phyloP scores from a whole-genome alignment of 2,888 invertebrate species.

The Hedya salicella region DNA sequence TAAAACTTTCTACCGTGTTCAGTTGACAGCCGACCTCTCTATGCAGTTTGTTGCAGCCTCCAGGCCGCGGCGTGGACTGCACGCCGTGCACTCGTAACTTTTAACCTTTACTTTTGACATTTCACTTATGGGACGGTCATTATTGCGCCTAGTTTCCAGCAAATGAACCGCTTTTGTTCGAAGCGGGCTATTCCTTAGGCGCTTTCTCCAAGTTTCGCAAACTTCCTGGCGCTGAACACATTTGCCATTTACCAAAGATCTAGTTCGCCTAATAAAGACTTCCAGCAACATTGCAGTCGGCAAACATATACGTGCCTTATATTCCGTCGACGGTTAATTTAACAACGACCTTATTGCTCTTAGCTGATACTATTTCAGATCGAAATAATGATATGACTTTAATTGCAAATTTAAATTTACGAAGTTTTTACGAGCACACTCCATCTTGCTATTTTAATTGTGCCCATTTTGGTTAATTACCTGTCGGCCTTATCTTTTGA shows the following conservation, averaged over 20 bases:
- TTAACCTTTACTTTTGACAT: conserved; percentile 81
- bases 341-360: conserved; percentile 31
- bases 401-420: conserved; percentile 28
- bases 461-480: conserved; percentile 23
- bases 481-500: conserved; percentile 30
- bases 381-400: conserved; percentile 17
- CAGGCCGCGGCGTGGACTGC: conserved; percentile 42
- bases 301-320: conserved; percentile 60
- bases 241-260: conserved; percentile 74
- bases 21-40: conserved; percentile 8
- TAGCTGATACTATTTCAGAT: conserved; percentile 8
- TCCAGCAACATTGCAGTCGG: conserved; percentile 62
- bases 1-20: conserved; percentile 15
- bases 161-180: conserved; percentile 80
- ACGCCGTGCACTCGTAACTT: conserved; percentile 68
- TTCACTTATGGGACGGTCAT: conserved; percentile 74
- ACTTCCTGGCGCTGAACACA: conserved; percentile 72
- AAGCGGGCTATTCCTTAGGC: conserved; percentile 67
- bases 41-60: conserved; percentile 30
- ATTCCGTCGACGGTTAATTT: conserved; percentile 17
- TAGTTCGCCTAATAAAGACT: conserved; percentile 66
- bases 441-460: conserved; percentile 29
- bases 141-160: conserved; percentile 74
- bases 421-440: conserved; percentile 26
- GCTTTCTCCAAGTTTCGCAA: conserved; percentile 76